Evolutionary conservation across 2,113 vertebrate genomes (phyloP).

Genomic region (Alexandromys fortis): DNA sequence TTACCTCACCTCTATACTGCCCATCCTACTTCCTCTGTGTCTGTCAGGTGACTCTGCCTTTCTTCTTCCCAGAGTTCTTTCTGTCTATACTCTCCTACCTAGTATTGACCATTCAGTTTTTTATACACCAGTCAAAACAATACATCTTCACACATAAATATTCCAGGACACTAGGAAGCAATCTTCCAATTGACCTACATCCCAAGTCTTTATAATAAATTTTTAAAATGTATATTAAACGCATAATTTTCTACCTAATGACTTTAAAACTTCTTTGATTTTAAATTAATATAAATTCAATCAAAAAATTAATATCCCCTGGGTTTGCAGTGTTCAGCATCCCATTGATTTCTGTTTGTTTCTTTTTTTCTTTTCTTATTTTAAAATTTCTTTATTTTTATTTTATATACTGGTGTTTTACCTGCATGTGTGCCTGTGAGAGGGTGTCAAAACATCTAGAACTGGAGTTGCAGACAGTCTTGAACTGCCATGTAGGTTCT

Average conservation of each 20-base stretch:
- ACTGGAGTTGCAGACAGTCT: neutral
- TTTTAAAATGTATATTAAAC: neutral
- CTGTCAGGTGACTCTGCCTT: too few relatives aligned
- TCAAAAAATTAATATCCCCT: neutral
- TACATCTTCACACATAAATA: too few relatives aligned
- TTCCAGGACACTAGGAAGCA: neutral
- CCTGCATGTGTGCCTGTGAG: neutral
- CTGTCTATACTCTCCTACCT: too few relatives aligned
- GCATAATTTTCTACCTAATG: neutral
- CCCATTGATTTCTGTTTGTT: constrained; percentile 28
- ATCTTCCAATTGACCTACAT: neutral
- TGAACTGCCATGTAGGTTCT: neutral
- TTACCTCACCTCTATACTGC: too few relatives aligned
- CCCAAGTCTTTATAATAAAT: neutral
- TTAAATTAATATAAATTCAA: constrained; percentile 15
- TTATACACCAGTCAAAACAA: too few relatives aligned
- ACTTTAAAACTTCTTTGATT: constrained; percentile 49
- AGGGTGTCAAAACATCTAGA: neutral
- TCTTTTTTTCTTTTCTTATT: neutral
- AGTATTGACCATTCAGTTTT: too few relatives aligned
- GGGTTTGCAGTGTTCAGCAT: neutral
- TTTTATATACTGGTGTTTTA: neutral
- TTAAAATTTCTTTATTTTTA: neutral
- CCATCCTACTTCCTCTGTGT: too few relatives aligned
- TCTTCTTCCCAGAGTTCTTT: too few relatives aligned